Percentiles rank a stretch among this genome's conserved stretches.
These are phyloP conservation scores for Lethenteron reissneri DNA, from an alignment of 2,113 vertebrate genomes.

Conservation along the genomic window DNA sequence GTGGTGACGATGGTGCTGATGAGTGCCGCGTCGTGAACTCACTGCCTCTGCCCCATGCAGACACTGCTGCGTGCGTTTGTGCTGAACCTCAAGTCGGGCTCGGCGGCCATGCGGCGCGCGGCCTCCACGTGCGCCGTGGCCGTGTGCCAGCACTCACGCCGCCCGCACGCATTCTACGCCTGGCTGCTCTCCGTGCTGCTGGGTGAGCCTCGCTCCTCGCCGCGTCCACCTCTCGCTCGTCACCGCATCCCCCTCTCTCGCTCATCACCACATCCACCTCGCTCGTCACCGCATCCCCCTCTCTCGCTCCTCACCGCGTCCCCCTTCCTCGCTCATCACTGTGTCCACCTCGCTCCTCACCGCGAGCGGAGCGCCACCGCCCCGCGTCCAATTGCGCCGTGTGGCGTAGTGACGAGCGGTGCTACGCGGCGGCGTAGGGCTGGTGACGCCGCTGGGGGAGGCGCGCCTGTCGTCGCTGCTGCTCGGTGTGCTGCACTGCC, in stretches of 20 bases:
- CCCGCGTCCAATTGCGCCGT: too few relatives aligned
- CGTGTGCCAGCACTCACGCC: conserved; percentile 69
- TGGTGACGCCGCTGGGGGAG: conserved; percentile 55
- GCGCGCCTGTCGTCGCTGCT: conserved; percentile 54
- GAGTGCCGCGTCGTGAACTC: too few relatives aligned
- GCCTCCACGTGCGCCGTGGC: conserved; percentile 59
- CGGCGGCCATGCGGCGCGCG: conserved; percentile 65
- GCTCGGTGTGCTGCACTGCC: conserved; percentile 61
- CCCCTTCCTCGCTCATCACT: too few relatives aligned
- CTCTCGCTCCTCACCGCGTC: too few relatives aligned
- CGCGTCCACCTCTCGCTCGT: too few relatives aligned
- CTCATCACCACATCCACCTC: too few relatives aligned
- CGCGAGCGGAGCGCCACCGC: too few relatives aligned
- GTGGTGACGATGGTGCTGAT: too few relatives aligned
- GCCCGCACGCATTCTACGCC: conserved; percentile 70
- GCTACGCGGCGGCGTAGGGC: conserved; percentile 23
- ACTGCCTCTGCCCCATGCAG: conserved; percentile 18
- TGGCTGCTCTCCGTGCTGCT: conserved; percentile 78
- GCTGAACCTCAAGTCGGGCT: conserved; percentile 64
- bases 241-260: too few relatives aligned
- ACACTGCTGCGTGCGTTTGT: conserved; percentile 72
- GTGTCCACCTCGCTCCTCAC: too few relatives aligned
- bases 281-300: too few relatives aligned
- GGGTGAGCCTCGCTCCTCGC: conserved; percentile 24
- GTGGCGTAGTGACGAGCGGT: too few relatives aligned